Evolutionary conservation across 2,113 vertebrate genomes (phyloP), one percentile per base, ranked within the genome.

Genomic region (Shinisaurus crocodilurus): DNA sequence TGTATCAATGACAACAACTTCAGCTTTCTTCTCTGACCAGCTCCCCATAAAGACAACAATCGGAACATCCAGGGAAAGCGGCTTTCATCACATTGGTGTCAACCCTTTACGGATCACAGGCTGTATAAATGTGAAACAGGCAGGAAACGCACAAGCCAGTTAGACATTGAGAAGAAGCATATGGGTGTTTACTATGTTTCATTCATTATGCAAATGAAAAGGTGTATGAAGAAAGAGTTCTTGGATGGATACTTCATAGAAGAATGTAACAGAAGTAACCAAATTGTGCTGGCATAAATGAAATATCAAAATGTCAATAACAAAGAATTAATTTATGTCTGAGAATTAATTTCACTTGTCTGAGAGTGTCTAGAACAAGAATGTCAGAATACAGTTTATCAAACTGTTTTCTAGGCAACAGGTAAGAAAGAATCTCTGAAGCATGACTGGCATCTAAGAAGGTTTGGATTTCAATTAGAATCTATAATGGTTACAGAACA

Each of bases 271-370:
- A 72, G 90, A 87, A 82, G 75, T 69, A 90, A 92, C 91, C 29
- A 74, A 94, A 96, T 94, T 85, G 85, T 92, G 92, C 94, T 89
- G 93, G 96, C 89, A 93, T 94, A 92, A 94, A 6, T 93, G 93
- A 94, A 93, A 96, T 88, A 95, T 85, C 95, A 95, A 95, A 94
- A 90, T 85, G 94, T 87, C 93, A 92, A 83, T 90, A 90, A 91
- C 88, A 92, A 92, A 93, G 85, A 92, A 93, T 91, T 77, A 93
- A 92, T 91, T 89, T 94, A 90, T 83, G 37, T 76, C n/a, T n/a
- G n/a, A n/a, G 54, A 54, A 83, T 95, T 91, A 88, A 54, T 79
- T 89, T 77, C 79, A 89, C 75, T 88, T 1, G 85, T 2, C 86
- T 77, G 82, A 93, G 89, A 93, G 90, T 23, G 60, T 20, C 3